phyloP scores from a whole-genome alignment of 1,140 invertebrate genomes.

The Drosophila busckii region DNA sequence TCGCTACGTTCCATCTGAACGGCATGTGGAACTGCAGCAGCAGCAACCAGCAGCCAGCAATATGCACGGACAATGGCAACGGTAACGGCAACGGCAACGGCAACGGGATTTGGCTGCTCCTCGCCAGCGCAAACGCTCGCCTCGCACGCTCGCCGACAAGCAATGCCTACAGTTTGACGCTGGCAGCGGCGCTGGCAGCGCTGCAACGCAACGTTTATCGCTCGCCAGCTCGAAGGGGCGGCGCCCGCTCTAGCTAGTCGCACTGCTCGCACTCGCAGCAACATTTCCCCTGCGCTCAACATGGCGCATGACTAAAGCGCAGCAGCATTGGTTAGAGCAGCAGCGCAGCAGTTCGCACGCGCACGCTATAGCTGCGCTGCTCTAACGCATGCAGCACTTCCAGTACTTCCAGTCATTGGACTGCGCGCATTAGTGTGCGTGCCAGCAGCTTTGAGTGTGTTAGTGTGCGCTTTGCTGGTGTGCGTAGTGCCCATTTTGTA shows the following conservation, averaged over 20 bases:
- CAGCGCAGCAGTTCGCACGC: constrained; percentile 8
- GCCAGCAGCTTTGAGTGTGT: constrained; percentile 13
- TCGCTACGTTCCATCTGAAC: no score
- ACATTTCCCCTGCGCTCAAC: constrained; percentile 54
- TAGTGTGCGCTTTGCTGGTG: constrained; percentile 20
- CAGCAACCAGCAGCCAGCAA: constrained; percentile 9
- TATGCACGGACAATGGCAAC: constrained; percentile 3
- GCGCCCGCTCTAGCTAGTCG: constrained; percentile 20
- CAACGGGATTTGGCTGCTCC: constrained; percentile 28
- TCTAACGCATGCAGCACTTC: constrained; percentile 31
- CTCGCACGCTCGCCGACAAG: background rate
- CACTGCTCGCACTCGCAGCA: constrained; percentile 21
- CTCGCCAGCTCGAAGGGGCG: constrained; percentile 51
- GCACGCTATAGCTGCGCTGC: constrained; percentile 11
- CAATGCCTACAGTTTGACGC: no score
- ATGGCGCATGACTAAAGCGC: constrained; percentile 54
- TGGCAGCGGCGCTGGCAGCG: constrained; percentile 16
- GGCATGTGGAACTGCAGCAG: constrained; percentile 8
- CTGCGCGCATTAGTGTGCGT: constrained; percentile 30
- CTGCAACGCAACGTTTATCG: constrained; percentile 61
- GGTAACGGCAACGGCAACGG: constrained; percentile 10
- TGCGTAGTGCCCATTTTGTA: constrained; percentile 63
- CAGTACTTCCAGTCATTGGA: constrained; percentile 47
- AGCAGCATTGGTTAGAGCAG: constrained; percentile 4
- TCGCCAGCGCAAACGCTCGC: constrained; percentile 2